Conservation (phyloP, 2,888 invertebrate species). For the Acleris holmiana region DNA sequence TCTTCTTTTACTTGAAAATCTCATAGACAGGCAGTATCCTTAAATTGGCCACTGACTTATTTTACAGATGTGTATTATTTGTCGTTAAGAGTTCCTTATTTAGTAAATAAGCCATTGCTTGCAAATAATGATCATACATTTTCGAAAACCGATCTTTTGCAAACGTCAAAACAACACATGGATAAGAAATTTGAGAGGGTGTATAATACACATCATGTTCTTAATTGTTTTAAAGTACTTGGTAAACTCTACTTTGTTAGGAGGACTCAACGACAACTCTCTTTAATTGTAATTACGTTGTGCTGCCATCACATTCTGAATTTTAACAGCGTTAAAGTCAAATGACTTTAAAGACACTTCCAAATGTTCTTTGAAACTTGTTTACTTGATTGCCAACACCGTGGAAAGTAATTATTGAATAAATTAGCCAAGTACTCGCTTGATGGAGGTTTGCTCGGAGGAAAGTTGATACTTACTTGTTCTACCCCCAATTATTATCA, state of each 20-base stretch:
- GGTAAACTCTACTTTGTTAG: background rate
- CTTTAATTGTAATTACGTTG: slow-evolving; percentile 2
- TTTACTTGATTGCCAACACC: slow-evolving; percentile 30
- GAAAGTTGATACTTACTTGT: slow-evolving; percentile 18
- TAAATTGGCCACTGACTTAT: background rate
- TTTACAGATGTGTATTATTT: background rate
- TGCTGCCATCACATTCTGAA: background rate
- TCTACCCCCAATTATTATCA: slow-evolving; percentile 14
- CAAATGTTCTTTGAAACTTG: slow-evolving; percentile 5
- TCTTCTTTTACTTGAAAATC: background rate
- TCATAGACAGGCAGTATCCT: background rate
- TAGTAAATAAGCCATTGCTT: slow-evolving; percentile 6
- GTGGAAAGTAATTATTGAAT: slow-evolving; percentile 31
- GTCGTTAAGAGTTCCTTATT: background rate
- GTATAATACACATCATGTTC: background rate
- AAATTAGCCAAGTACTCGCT: slow-evolving; percentile 16
- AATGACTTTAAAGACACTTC: slow-evolving; percentile 20
- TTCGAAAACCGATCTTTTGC: background rate
- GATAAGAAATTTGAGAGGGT: background rate
- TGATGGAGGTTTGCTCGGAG: slow-evolving; percentile 11
- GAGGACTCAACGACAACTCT: slow-evolving; percentile 4
- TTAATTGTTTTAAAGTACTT: too few species aligned
- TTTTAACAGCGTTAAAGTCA: slow-evolving; percentile 1
- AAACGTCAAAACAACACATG: slow-evolving; percentile 5
- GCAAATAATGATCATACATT: slow-evolving; percentile 5